phyloP scores from a whole-genome alignment of 2,888 invertebrate genomes.

The Lasioglossum pauxillum region DNA sequence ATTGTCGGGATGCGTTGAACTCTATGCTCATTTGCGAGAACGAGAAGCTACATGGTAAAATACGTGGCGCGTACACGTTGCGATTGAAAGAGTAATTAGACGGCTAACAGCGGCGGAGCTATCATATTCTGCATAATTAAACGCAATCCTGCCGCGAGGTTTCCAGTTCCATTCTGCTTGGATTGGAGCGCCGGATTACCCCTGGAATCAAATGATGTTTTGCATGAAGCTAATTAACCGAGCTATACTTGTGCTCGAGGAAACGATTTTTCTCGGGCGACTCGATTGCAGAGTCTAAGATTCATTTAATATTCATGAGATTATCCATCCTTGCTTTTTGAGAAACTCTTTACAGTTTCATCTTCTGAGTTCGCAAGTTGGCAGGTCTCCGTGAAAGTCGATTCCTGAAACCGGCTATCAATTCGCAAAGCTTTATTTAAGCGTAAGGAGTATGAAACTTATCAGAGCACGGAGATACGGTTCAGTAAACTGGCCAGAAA shows the following conservation, averaged over 20 bases:
- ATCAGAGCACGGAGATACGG: slow-evolving; percentile 66
- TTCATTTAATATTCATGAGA: background rate
- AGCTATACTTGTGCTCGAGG: background rate
- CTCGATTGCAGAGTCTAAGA: background rate
- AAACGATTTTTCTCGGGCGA: background rate
- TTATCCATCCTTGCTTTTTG: background rate
- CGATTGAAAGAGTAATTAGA: slow-evolving; percentile 19
- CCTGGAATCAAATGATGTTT: background rate
- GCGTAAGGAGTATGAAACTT: slow-evolving; percentile 44
- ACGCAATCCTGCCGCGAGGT: background rate
- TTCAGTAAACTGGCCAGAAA: slow-evolving; percentile 37
- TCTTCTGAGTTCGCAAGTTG: background rate
- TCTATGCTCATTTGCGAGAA: background rate
- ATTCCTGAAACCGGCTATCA: slow-evolving; percentile 10
- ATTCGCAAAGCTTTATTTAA: background rate
- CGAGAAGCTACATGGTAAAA: background rate
- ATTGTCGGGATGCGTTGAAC: background rate
- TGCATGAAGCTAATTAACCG: background rate
- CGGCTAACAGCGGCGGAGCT: background rate
- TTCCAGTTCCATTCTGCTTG: background rate
- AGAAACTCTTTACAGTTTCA: background rate
- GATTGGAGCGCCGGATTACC: background rate
- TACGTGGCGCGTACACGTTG: background rate
- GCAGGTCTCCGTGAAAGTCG: slow-evolving; percentile 23
- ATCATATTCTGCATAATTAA: slow-evolving; percentile 21